Conservation (phyloP, 2,113 vertebrate species). For the Oreotragus oreotragus region DNA sequence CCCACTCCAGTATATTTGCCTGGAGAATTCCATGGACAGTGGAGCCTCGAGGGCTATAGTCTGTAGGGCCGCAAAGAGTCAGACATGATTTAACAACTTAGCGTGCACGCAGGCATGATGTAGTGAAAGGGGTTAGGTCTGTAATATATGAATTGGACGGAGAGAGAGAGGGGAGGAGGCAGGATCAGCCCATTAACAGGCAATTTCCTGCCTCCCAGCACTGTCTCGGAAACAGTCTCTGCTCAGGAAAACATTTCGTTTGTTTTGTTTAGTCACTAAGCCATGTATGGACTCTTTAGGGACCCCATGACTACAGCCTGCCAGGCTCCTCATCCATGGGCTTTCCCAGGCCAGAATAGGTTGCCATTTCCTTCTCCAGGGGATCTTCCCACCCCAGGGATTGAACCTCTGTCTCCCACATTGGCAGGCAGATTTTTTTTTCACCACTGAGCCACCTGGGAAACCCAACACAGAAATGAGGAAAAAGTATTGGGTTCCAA, state of each 20-base stretch:
- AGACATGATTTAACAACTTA: not conserved
- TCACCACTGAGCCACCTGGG: not conserved
- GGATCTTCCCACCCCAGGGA: not conserved
- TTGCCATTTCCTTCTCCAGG: not conserved
- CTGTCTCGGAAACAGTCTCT: not conserved
- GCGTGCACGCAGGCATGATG: not conserved
- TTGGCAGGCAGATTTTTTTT: not conserved
- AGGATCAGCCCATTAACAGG: not conserved
- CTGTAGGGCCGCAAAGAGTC: not conserved
- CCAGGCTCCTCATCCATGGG: not conserved
- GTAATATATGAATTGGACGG: not conserved
- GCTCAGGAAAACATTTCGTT: not conserved
- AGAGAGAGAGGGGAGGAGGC: too few relatives aligned
- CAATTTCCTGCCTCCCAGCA: not conserved
- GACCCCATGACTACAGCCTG: not conserved
- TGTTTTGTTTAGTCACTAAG: not conserved
- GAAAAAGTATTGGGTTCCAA: not conserved
- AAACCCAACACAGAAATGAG: not conserved
- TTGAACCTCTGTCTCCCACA: not conserved
- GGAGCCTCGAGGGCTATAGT: not conserved
- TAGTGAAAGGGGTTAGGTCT: not conserved
- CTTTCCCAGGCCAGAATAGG: not conserved
- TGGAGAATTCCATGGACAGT: not conserved
- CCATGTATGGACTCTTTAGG: not conserved
- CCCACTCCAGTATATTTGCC: not conserved